These are phyloP conservation scores for Spheniscus humboldti DNA, from an alignment of 2,797 vertebrate genomes.

Conservation along the genomic window DNA sequence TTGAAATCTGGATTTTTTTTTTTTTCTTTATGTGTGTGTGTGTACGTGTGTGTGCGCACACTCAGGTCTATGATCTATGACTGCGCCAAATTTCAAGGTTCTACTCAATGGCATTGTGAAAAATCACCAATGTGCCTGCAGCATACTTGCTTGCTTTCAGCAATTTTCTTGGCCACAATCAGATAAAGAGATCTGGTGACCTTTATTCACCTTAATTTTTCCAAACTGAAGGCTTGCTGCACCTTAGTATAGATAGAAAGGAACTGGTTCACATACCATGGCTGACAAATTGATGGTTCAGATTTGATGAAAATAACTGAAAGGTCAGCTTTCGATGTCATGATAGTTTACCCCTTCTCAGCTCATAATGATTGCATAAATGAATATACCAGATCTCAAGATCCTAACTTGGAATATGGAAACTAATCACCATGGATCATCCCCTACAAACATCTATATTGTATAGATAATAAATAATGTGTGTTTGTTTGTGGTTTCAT, in stretches of 20 bases:
- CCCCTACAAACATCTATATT: not conserved
- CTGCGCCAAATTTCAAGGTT: constrained; percentile 19
- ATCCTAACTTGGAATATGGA: not conserved
- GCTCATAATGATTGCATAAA: not conserved
- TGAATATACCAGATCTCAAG: not conserved
- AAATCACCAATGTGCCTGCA: constrained; percentile 17
- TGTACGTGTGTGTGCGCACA: no score
- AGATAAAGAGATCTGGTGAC: constrained; percentile 25
- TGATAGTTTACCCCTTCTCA: not conserved
- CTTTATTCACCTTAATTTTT: constrained; percentile 49
- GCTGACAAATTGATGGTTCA: not conserved
- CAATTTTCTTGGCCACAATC: constrained; percentile 35
- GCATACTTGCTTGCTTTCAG: constrained; percentile 23
- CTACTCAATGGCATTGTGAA: constrained; percentile 30
- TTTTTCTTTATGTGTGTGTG: not conserved
- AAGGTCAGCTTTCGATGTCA: not conserved
- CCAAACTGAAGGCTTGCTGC: not conserved
- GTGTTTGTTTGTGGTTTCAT: not conserved
- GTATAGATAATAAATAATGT: not conserved
- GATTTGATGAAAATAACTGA: not conserved
- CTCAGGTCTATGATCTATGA: constrained; percentile 26
- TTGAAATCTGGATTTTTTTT: not conserved
- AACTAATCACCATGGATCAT: not conserved
- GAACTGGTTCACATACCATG: not conserved
- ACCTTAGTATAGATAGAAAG: not conserved